These are phyloP conservation scores for Melanaphis sacchari DNA, from an alignment of 1,140 invertebrate species.

Conservation along the genomic window DNA sequence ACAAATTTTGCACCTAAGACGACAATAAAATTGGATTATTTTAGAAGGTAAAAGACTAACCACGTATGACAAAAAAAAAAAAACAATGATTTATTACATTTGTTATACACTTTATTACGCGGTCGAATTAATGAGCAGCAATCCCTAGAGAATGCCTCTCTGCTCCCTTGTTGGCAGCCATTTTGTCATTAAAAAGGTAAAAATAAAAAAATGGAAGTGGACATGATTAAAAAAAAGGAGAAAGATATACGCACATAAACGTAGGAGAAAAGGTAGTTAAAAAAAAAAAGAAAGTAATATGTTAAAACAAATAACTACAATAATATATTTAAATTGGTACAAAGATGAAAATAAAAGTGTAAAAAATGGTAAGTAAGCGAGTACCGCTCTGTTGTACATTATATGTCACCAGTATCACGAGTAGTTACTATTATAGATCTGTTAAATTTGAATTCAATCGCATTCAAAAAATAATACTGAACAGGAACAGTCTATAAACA, in stretches of 20 bases:
- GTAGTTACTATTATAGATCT: too few species aligned
- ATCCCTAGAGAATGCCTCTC: slow-evolving; percentile 10
- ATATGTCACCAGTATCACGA: too few species aligned
- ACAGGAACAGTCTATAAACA: too few species aligned
- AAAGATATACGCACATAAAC: neutral
- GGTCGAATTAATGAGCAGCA: slow-evolving; percentile 24
- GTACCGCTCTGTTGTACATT: too few species aligned
- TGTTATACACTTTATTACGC: slow-evolving; percentile 38
- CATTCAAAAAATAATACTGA: too few species aligned
- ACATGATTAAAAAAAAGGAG: slow-evolving; percentile 21
- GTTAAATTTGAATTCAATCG: too few species aligned
- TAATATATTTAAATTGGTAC: neutral
- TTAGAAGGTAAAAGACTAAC: neutral
- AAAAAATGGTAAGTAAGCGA: neutral
- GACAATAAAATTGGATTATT: neutral
- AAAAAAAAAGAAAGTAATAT: neutral
- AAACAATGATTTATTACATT: slow-evolving; percentile 37
- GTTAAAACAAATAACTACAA: slow-evolving; percentile 32
- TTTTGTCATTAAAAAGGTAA: slow-evolving; percentile 52
- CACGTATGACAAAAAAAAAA: slow-evolving; percentile 35
- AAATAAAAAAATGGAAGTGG: slow-evolving; percentile 31
- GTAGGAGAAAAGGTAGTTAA: neutral
- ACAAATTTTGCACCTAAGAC: neutral
- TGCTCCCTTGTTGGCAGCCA: slow-evolving; percentile 30
- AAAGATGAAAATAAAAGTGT: neutral